Base-by-base conservation (phyloP, 2,113 vertebrate genomes). In the Melanerpes formicivorus region DNA sequence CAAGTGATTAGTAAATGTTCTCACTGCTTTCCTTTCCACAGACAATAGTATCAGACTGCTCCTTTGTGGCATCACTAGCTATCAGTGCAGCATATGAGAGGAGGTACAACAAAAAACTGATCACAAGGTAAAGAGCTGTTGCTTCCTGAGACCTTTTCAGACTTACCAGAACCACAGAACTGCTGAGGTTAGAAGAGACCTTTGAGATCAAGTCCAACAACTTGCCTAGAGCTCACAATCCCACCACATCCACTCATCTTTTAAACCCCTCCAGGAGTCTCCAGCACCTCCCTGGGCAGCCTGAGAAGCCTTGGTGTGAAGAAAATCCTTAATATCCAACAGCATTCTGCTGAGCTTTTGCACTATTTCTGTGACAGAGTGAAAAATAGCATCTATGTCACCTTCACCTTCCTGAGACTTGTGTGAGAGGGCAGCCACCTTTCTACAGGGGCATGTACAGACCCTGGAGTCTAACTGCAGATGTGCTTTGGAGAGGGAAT, bases 41-140 rank as follows among this genome's bases (percentile, higher is more conserved):
- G 99, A 99, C 99, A 50, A 99, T 99, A 86, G 99, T 99, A 50
- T 99, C 99, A 26, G 99, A 99, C 96, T 99, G 99, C 91, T 99
- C 99, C 5, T 99, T 99, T 1, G 98, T 99, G 95, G 99, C 99
- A 18, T 99, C 99, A 1, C 96, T 99, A 44, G 99, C 99, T 91
- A 99, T 99, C 97, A 99, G 99, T 62, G 99, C 99, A 23, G 99
- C 99, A 6, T 99, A 99, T 86, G 99, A 99, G 96, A 98, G 99
- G 93, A 98, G 99, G 37, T 99, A 99, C 59, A 99, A 98, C 97
- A 99, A 99, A 98, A 99, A 99, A 64, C 94, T 99, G 83, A 99
- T 99, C 95, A 99, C 99, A 46, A 99, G 99, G 99, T 99, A 97
- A 54, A 87, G 25, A 65, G 71, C 69, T 88, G 11, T 80, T 54